Evolutionary conservation across 2,797 vertebrate genomes (phyloP).

Genomic region (Peromyscus attwateri): DNA sequence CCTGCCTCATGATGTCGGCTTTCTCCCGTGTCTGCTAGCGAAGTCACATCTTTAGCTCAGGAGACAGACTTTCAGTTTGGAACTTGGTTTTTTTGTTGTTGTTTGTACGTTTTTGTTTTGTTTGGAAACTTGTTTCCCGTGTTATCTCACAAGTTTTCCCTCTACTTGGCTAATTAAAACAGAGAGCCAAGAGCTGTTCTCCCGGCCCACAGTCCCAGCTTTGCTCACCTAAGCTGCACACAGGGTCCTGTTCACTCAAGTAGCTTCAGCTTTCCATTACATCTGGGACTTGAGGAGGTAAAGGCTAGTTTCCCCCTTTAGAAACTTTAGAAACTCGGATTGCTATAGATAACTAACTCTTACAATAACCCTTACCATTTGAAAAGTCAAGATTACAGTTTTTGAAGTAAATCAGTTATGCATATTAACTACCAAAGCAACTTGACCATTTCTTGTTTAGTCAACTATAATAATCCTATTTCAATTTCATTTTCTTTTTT

Average conservation of each 20-base stretch:
- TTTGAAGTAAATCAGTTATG: constrained; percentile 14
- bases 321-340: no score
- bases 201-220: not conserved
- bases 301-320: not conserved
- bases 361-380: not conserved
- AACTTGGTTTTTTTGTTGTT: not conserved
- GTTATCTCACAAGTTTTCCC: not conserved
- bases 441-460: not conserved
- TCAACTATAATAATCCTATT: constrained; percentile 64
- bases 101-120: not conserved
- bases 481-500: constrained; percentile 73
- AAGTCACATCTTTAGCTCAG: not conserved
- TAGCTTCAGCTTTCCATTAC: not conserved
- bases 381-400: constrained; percentile 39
- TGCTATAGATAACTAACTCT: not conserved
- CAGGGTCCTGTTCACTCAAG: not conserved
- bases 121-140: not conserved
- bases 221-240: not conserved
- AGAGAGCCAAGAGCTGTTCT: not conserved
- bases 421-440: not conserved
- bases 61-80: not conserved
- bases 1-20: not conserved
- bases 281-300: not conserved
- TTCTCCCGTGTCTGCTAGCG: not conserved
- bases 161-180: constrained; percentile 5